Conservation (phyloP, 2,113 vertebrate species). For the Callopanchax toddi region DNA sequence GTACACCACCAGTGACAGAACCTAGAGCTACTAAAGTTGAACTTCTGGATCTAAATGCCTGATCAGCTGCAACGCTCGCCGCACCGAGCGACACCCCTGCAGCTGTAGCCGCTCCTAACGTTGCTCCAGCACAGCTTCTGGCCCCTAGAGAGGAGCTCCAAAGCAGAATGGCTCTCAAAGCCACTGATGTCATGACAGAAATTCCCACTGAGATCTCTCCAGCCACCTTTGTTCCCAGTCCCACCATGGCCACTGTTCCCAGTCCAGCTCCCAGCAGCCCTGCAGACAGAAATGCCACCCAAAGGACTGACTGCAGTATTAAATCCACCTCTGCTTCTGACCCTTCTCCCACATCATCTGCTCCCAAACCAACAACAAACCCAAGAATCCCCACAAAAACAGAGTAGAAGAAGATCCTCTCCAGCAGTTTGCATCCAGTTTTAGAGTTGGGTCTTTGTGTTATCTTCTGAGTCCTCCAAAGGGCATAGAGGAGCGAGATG, state of each 20-base stretch:
- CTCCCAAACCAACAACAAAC: conserved; percentile 53
- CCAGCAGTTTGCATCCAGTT: conserved; percentile 30
- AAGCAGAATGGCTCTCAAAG: conserved; percentile 47
- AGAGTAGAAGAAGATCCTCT: conserved; percentile 63
- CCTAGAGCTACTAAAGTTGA: conserved; percentile 25
- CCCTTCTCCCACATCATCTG: conserved; percentile 15
- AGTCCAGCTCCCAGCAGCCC: conserved; percentile 63
- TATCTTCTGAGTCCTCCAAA: conserved; percentile 29
- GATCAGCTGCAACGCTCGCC: conserved; percentile 48
- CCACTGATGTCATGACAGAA: conserved; percentile 38
- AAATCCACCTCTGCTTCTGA: conserved; percentile 41
- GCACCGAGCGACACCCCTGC: conserved; percentile 62
- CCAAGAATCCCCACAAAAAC: conserved; percentile 59
- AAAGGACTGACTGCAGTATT: conserved; percentile 62
- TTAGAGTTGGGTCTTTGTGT: conserved; percentile 12
- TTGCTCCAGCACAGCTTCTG: conserved; percentile 36
- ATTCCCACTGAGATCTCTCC: conserved; percentile 39
- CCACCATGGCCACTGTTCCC: conserved; percentile 61
- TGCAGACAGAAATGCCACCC: conserved; percentile 60
- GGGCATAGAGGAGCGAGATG: conserved; percentile 28
- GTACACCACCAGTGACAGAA: conserved; percentile 20
- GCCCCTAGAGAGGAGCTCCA: conserved; percentile 19
- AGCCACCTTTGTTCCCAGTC: conserved; percentile 40
- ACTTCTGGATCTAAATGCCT: conserved; percentile 22
- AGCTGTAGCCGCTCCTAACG: conserved; percentile 49